Evolutionary conservation across 2,797 vertebrate genomes (phyloP).

Genomic region (Mustela erminea): DNA sequence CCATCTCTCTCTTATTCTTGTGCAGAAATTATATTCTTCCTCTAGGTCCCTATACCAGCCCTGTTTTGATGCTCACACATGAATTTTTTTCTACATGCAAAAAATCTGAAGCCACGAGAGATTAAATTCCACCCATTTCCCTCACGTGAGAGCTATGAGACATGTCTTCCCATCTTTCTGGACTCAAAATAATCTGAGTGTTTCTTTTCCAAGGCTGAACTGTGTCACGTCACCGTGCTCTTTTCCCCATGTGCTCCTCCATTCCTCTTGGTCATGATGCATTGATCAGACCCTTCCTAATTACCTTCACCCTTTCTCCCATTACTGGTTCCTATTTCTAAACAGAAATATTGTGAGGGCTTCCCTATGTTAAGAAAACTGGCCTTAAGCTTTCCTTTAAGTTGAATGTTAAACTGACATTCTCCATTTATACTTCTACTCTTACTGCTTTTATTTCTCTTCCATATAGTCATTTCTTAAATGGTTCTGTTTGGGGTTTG

Average conservation of each 20-base stretch:
- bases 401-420: background rate
- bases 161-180: background rate
- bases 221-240: background rate
- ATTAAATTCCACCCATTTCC: background rate
- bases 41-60: background rate
- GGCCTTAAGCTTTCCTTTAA: background rate
- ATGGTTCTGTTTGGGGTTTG: background rate
- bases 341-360: background rate
- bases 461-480: background rate
- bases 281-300: background rate
- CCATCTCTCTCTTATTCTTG: background rate
- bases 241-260: background rate
- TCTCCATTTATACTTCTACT: background rate
- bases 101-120: background rate
- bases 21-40: conserved; percentile 20
- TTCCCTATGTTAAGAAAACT: background rate
- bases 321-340: background rate
- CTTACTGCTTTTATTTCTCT: background rate
- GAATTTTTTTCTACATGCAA: background rate
- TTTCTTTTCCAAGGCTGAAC: background rate
- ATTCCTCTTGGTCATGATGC: background rate
- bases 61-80: background rate
- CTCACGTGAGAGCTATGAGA: background rate
- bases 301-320: background rate
- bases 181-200: background rate